Conservation (phyloP, 2,797 vertebrate species). For the Leucoraja ocellata region DNA sequence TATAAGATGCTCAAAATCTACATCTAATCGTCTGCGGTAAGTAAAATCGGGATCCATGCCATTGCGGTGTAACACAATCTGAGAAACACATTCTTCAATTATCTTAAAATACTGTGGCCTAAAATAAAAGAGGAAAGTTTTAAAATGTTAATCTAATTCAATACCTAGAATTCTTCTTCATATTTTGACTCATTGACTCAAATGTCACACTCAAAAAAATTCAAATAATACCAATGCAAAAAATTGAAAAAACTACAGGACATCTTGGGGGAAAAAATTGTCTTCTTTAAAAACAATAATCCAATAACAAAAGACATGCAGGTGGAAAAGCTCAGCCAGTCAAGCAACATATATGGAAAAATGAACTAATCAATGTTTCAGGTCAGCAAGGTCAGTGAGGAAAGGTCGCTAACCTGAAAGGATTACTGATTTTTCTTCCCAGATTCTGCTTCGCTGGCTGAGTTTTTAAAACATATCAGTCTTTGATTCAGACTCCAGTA, state of each 20-base stretch:
- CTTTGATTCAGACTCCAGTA: too few species aligned
- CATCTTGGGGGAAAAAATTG: background rate
- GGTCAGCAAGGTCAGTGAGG: too few species aligned
- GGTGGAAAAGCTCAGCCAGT: too few species aligned
- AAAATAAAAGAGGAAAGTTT: conserved; percentile 44
- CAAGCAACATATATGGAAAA: too few species aligned
- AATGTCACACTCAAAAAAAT: background rate
- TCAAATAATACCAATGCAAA: background rate
- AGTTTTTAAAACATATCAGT: too few species aligned
- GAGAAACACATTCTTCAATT: conserved; percentile 91
- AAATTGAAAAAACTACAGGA: background rate
- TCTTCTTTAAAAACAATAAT: background rate
- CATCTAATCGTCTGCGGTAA: conserved; percentile 86
- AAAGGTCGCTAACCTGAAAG: too few species aligned
- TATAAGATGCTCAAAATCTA: conserved; percentile 83
- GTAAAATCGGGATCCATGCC: conserved; percentile 91
- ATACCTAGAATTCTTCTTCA: background rate
- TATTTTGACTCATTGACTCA: background rate
- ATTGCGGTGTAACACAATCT: conserved; percentile 87
- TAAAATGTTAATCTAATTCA: too few species aligned
- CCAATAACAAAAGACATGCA: too few species aligned
- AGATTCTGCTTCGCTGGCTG: too few species aligned
- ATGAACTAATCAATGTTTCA: too few species aligned
- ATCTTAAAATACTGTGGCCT: conserved; percentile 95
- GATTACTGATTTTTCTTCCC: too few species aligned